Evolutionary conservation across 2,797 vertebrate genomes (phyloP), one percentile per base, ranked within the genome.

Genomic region (Astyanax mexicanus): DNA sequence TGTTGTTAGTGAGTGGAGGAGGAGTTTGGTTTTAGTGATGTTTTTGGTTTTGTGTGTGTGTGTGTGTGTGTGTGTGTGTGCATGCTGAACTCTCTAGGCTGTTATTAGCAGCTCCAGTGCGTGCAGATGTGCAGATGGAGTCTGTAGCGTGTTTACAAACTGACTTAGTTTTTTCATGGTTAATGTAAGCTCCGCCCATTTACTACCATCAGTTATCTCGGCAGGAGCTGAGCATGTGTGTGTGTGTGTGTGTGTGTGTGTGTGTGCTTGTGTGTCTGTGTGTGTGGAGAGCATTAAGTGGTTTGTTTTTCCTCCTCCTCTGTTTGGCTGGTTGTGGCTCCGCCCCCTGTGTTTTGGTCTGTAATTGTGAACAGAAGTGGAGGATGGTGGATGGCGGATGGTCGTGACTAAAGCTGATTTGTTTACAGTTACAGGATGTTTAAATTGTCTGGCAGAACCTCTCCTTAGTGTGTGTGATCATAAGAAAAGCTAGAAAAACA

Each of bases 381-480:
- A n/a, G n/a, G n/a, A n/a, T n/a, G n/a, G n/a, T n/a, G n/a, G n/a
- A n/a, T n/a, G n/a, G 44, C 17, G 44, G 15, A n/a, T 47, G 17
- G 17, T 5, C 6, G 44, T 47, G 40, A 42, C 40, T n/a, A 47
- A 44, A 47, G 15, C 15, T 17, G 44, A 5, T 47, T n/a, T 47
- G 44, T 47, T 47, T 47, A 47, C 44, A n/a, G 44, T 47, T n/a
- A 47, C 3, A 47, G 44, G 44, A 47, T 47, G 44, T 47, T 47
- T 47, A n/a, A 6, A 44, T n/a, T 4, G 17, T n/a, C 44, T 47
- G 44, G 44, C 17, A 47, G 17, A 47, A 7, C 25, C 65, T 74
- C 61, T 49, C 35, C 49, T 65, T 55, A 66, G 17, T 35, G 51
- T 42, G 61, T 54, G 37, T 15, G n/a, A n/a, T n/a, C n/a, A n/a